Evolutionary conservation across 2,113 vertebrate species (phyloP), one percentile per base, ranked within the genome.

Genomic region (Nematolebias whitei): DNA sequence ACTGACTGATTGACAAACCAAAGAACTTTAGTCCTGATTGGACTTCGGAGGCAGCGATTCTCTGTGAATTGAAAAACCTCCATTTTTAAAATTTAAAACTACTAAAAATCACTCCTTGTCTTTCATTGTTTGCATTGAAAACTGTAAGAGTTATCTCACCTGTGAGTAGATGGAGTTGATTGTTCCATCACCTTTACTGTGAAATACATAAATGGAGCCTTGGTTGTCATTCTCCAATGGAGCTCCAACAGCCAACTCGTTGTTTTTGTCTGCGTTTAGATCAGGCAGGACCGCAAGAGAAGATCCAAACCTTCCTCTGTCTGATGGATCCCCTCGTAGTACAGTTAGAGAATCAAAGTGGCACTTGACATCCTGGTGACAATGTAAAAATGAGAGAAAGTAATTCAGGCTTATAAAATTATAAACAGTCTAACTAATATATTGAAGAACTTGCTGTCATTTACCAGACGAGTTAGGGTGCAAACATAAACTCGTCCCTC

Each of bases 401-500:
- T 44, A 14, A 12, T 35, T 48, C 2, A 9, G 1, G 3, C 1
- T 48, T 0, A 0, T 11, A 7, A 48, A 50, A 14, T 53, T 47
- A 12, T 35, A 35, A 15, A 0, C 2, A 35, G 44, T 47, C 2
- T 2, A 38, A 35, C 4, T 13, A 44, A 32, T 5, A 32, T 35
- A 12, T 32, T 11, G 22, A 35, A 12, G 3, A 38, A 19, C 23
- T 54, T 6, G 22, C 0, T 12, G 8, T 43, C 4, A 60, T 59
- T 88, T 86, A 91, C 90, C 84, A 2, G 16, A 54, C 0, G 5
- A 26, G 1, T 67, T 40, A 90, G 26, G 13, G 1, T 13, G 72
- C 93, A 96, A 48, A 92, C 76, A 6, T 91, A 93, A 70, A 95
- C 95, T 15, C 80, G 79, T 62, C 95, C 95, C 74, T 94, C 94